phyloP scores from a whole-genome alignment of 1,140 invertebrate species.

The Trissolcus basalis region DNA sequence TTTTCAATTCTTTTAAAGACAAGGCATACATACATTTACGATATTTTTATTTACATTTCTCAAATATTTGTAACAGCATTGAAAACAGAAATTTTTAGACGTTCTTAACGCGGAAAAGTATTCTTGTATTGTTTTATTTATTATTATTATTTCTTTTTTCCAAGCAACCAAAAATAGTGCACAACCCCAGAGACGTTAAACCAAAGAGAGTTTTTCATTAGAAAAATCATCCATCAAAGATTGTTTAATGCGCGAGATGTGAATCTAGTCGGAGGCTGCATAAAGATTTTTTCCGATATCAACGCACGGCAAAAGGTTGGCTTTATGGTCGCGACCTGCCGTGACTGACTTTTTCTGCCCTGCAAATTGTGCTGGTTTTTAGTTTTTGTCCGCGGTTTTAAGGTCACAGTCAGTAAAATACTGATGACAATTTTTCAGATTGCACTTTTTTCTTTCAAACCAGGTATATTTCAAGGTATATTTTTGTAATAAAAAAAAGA shows the following conservation, averaged over 20 bases:
- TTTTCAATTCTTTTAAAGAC: too few relatives aligned
- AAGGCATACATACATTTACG: too few relatives aligned
- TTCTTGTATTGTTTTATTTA: too few relatives aligned
- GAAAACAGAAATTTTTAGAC: too few relatives aligned
- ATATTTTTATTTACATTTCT: too few relatives aligned
- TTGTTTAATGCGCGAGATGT: neutral
- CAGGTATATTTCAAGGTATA: too few relatives aligned
- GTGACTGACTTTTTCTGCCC: constrained; percentile 3
- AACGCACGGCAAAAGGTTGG: neutral
- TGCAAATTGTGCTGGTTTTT: neutral
- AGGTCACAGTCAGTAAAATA: neutral
- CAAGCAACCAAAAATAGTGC: too few relatives aligned
- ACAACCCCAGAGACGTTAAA: too few relatives aligned
- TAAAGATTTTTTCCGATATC: constrained; percentile 4
- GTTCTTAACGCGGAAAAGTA: too few relatives aligned
- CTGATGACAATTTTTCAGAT: constrained; percentile 3
- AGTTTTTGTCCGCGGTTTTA: neutral
- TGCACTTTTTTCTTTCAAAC: neutral
- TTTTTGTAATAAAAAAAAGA: too few relatives aligned
- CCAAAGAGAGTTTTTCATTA: neutral
- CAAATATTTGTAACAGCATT: too few relatives aligned
- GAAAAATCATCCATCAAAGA: neutral
- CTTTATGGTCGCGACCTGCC: neutral
- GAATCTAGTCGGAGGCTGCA: neutral
- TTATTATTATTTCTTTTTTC: too few relatives aligned